Percentiles rank a stretch among this genome's conserved stretches.
These are phyloP conservation scores for Beris chalybata DNA, from an alignment of 2,888 invertebrate species.

Conservation along the genomic window DNA sequence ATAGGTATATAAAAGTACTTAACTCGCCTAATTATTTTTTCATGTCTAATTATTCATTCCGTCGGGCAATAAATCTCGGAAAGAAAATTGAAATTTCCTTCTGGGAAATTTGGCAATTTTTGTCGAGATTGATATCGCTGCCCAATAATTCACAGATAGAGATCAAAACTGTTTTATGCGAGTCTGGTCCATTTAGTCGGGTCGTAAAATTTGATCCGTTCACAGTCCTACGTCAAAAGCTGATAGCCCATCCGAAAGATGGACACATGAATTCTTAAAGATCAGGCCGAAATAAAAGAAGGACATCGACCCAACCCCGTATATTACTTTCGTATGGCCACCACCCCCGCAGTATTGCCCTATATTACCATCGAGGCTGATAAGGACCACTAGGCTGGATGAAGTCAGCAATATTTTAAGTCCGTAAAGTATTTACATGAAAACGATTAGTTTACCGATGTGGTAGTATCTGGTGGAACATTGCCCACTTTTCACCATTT, in stretches of 20 bases:
- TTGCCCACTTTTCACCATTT: too few relatives aligned
- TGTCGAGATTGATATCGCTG: slow-evolving; percentile 14
- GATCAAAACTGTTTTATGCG: slow-evolving; percentile 35
- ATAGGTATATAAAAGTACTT: too few relatives aligned
- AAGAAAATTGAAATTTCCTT: slow-evolving; percentile 13
- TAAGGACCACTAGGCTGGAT: slow-evolving; percentile 17
- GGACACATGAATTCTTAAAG: too few relatives aligned
- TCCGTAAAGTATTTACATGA: slow-evolving; percentile 24
- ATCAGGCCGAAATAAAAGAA: too few relatives aligned
- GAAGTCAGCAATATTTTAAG: slow-evolving; percentile 29
- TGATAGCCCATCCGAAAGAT: background rate
- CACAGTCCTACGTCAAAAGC: too few relatives aligned
- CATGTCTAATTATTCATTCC: too few relatives aligned
- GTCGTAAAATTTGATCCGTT: slow-evolving; percentile 25
- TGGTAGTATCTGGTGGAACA: too few relatives aligned
- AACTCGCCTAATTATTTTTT: too few relatives aligned
- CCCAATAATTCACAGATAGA: slow-evolving; percentile 29
- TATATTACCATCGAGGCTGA: slow-evolving; percentile 19
- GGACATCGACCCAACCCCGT: background rate
- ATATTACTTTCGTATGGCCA: background rate
- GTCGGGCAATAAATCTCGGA: background rate
- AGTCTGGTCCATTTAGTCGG: slow-evolving; percentile 31
- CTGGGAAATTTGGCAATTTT: slow-evolving; percentile 2
- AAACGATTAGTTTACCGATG: slow-evolving; percentile 21
- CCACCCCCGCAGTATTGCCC: background rate